Evolutionary conservation across 2,113 vertebrate species (phyloP), one percentile per base, ranked within the genome.

Genomic region (Electrona antarctica): DNA sequence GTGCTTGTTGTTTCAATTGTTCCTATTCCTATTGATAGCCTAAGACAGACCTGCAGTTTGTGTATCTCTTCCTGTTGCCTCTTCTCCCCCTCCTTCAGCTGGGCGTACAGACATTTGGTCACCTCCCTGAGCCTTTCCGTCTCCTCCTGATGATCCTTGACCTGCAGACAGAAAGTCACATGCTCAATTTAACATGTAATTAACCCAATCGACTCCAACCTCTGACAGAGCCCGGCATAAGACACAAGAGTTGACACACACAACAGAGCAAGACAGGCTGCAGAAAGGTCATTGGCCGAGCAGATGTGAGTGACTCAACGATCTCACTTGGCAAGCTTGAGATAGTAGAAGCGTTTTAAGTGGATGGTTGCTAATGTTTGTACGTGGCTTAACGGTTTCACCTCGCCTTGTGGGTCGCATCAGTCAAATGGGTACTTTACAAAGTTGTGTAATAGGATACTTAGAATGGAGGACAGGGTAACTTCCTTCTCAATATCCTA

Each of bases 61-160:
- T 82, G 78, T 28, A 56, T 90, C 52, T 97, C 97, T 51, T 94
- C 83, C 86, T 93, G 93, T 6, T 95, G 95, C 49, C 71, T 91
- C 60, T 64, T 89, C 78, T 97, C 95, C 0, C 90, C 88, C 68
- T 96, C 95, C 86, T 92, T 93, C 69, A 97, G 91, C 85, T 90
- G 12, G 3, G 75, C 64, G 3, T 94, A 93, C 51, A 98, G 85
- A 28, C 88, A 91, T 74, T 65, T 90, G 4, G 92, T 91, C 0
- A 83, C 90, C 82, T 94, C 93, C 28, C 92, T 91, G 50, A 96
- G 84, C 78, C 78, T 86, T 1, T 73, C 80, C 0, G 80, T 90
- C 7, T 95, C 94, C 14, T 94, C 88, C 1, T 84, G 79, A 15
- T 82, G 90, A 78, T 89, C 87, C 51, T 12, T 77, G 7, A 82